A percentile compares a stretch with the other conserved stretches of the same genome.
These are phyloP conservation scores for Pteromalus puparum DNA, from an alignment of 1,140 invertebrate genomes.

Conservation along the genomic window DNA sequence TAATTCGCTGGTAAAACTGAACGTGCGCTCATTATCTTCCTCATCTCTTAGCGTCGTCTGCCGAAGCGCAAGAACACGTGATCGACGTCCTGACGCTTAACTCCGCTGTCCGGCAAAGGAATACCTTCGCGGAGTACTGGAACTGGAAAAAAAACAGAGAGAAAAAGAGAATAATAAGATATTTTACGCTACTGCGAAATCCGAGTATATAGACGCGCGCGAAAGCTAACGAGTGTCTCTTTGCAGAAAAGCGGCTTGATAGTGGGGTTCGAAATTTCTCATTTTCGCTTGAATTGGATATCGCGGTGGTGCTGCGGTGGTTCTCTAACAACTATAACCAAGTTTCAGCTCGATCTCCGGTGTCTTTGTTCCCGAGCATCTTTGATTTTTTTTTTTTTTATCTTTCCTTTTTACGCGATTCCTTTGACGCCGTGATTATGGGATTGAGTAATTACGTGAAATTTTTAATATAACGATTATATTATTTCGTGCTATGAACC, in stretches of 20 bases:
- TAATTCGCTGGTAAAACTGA: too few relatives aligned
- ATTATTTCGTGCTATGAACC: neutral
- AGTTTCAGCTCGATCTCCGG: conserved; percentile 58
- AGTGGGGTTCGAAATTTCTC: neutral
- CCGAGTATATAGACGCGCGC: too few relatives aligned
- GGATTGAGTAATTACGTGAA: neutral
- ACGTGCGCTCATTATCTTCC: too few relatives aligned
- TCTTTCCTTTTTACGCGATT: too few relatives aligned
- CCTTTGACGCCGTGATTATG: too few relatives aligned
- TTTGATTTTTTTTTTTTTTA: neutral
- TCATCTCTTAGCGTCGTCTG: conserved; percentile 76
- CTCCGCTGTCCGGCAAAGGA: conserved; percentile 75
- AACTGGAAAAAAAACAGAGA: conserved; percentile 58
- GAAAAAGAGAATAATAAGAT: conserved; percentile 23
- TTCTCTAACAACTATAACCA: conserved; percentile 45
- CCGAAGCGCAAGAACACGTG: conserved; percentile 89
- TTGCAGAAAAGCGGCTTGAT: neutral
- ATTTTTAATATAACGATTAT: neutral
- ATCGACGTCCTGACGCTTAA: conserved; percentile 87
- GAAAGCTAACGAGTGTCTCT: too few relatives aligned
- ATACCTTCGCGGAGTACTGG: conserved; percentile 68
- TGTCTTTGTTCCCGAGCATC: neutral
- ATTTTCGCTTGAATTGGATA: neutral
- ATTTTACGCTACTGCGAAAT: too few relatives aligned
- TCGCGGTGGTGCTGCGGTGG: neutral